Evolutionary conservation across 2,888 invertebrate species (phyloP), one percentile per base, ranked within the genome.

Genomic region (Clistopyga incitator): DNA sequence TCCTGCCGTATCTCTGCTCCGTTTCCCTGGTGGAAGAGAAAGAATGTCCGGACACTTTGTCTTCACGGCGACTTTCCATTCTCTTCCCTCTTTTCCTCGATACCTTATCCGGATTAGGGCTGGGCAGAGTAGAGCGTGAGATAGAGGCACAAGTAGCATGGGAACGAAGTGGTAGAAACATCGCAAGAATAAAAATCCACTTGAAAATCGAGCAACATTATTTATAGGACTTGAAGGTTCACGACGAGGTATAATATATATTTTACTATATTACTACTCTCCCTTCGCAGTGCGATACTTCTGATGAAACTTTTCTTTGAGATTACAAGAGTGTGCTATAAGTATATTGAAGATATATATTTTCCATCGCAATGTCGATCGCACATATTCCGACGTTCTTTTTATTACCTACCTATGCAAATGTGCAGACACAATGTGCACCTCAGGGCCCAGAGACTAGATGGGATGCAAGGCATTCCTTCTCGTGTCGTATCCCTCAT

Each of bases 21-120:
- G 74, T 75, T 78, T 82, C 20, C 47, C 64, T 20, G n/a, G 20
- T 47, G 64, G 59, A 75, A 72, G 75, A 64, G 75, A 81, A 84
- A 67, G 78, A 78, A 78, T 81, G 81, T 81, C 75, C 72, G 75
- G 78, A 75, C 68, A 78, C 75, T 84, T 83, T 78, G 78, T 85
- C 76, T 84, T 76, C 64, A 71, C 65, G 83, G 50, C 75, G 78
- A 84, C 59, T 71, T 74, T 74, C 47, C 52, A 38, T 71, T 61
- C 42, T 59, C 34, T 18, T 64, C 52, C 65, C 74, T 25, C 11
- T 68, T 50, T 80, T 50, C 23, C 61, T 38, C 76, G 78, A 83
- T 83, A 83, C 81, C 75, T 81, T 67, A 67, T 45, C 67, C 68
- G 81, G 83, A 81, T 79, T 78, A 81, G 75, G 59, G 47, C 67